Base-by-base conservation (phyloP, 2,888 invertebrate genomes). In the Flexamia atlantica region DNA sequence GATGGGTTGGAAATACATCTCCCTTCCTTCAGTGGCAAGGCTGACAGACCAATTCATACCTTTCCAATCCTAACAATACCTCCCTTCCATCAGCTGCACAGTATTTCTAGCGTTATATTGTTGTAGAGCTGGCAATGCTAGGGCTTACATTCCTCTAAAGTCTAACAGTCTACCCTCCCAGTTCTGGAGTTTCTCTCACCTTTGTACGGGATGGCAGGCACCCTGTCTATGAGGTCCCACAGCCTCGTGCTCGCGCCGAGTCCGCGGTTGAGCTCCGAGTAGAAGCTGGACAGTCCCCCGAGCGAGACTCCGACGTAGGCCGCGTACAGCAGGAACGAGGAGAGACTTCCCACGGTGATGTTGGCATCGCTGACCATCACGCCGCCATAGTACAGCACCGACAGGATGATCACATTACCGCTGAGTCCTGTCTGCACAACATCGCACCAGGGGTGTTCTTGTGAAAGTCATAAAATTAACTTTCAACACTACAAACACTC, bases 271-370 rank as follows among this genome's bases (percentile, higher is more conserved):
- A 99, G 90, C 89, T 99, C 98, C 0, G 97, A 95, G 89, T 98
- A 99, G 90, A 98, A 98, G 87, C 95, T 95, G 72, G 97, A 96
- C n/a, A 99, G 89, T 14, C 98, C 97, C 72, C 95, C 95, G 53
- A 98, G 93, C 53, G 98, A 97, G 40, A 98, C 93, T 14, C 97
- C 98, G 20, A 98, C 96, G 88, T 98, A 98, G 0, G 96, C 97
- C 0, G 99, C 98, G 89, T 99, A 99, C 17, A 99, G 90, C 14
- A 99, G 92, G 90, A 99, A 99, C 0, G 99, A 96, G 0, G 98
- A 98, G 23, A 99, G 92, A 86, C 96, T 95, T 5, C 99, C 98
- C 17, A 98, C 95, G 0, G 95, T 94, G 84, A 97, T 90, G 25
- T 94, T 91, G 64, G 96, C 93, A 0, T 95, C 93, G 0, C 96